Evolutionary conservation across 2,113 vertebrate genomes (phyloP), one percentile per base, ranked within the genome.

Genomic region (Cyrtonyx montezumae): DNA sequence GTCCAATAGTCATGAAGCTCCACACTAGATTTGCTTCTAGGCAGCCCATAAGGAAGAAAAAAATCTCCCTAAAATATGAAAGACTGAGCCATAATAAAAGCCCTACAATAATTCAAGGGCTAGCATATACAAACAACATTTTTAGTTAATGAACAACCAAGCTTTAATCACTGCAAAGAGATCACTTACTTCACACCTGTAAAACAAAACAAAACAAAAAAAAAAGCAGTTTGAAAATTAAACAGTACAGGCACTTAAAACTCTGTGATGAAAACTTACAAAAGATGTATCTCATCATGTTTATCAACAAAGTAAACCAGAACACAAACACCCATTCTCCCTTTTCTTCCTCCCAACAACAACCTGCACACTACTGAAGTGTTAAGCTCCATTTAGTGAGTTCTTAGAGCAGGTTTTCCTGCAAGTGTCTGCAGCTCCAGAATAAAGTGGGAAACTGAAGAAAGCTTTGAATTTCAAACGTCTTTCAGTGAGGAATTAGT

Each of bases 401-500:
- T 87, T 91, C 55, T 90, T 53, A 53, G 37, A 90, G 88, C 56
- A 74, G 81, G 78, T 66, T 93, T 94, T 75, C 92, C 93, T 80
- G 83, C 96, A 96, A 97, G 94, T 95, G 95, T 96, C 93, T 96
- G 94, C 97, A 96, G 93, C 93, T 96, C 93, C 93, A 95, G 85
- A 96, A 82, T 65, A 66, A 82, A 95, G 82, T 55, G 81, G 48
- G 70, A 91, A 93, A 84, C 40, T 71, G 78, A 59, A 79, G 79
- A 66, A 90, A 95, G 94, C 95, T 94, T 98, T 97, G 88, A 96
- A 95, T 98, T 98, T 97, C 95, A 97, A 95, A 96, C 79, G 69
- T 97, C 97, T 97, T 98, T 98, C 97, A 97, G 80, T 93, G 90
- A 96, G 96, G 96, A 97, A 97, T 98, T 97, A 97, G 96, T 97